Evolutionary conservation across 30 jellyfish, hydroid and myxozoan genomes (phyloP).

Genomic region (Aurelia sp.): DNA sequence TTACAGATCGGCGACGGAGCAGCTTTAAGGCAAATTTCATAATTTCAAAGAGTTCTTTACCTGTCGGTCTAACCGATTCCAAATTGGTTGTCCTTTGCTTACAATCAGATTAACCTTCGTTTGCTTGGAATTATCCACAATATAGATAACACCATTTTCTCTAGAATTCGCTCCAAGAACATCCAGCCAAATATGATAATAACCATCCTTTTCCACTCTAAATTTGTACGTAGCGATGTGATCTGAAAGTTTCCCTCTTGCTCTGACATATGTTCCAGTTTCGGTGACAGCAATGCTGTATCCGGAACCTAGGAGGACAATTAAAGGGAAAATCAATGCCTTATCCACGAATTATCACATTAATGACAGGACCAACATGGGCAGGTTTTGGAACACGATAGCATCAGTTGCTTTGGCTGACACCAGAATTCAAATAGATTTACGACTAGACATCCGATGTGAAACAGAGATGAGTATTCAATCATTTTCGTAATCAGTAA

Average conservation of each 20-base stretch:
- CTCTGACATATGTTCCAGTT: slow-evolving; percentile 61
- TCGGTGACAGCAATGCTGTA: slow-evolving; percentile 7
- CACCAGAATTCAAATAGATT: no score
- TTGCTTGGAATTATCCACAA: slow-evolving; percentile 24
- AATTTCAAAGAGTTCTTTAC: slow-evolving; percentile 15
- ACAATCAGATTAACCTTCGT: slow-evolving; percentile 8
- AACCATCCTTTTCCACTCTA: slow-evolving; percentile 50
- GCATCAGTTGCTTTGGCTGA: no score
- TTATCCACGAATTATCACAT: not conserved
- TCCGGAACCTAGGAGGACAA: slow-evolving; percentile 70
- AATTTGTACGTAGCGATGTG: slow-evolving; percentile 73
- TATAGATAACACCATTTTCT: slow-evolving; percentile 61
- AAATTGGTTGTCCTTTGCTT: slow-evolving; percentile 30
- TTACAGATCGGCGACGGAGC: no score
- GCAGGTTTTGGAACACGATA: no score
- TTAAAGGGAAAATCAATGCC: not conserved
- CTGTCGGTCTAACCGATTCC: slow-evolving; percentile 41
- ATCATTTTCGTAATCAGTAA: no score
- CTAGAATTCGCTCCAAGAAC: slow-evolving; percentile 29
- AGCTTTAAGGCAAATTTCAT: not conserved
- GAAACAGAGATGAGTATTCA: no score
- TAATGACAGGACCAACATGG: no score
- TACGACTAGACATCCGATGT: no score
- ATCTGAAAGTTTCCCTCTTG: slow-evolving; percentile 62
- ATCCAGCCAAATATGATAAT: slow-evolving; percentile 75